Evolutionary conservation across 1,140 invertebrate species (phyloP).

Genomic region (Drosophila nikananu): DNA sequence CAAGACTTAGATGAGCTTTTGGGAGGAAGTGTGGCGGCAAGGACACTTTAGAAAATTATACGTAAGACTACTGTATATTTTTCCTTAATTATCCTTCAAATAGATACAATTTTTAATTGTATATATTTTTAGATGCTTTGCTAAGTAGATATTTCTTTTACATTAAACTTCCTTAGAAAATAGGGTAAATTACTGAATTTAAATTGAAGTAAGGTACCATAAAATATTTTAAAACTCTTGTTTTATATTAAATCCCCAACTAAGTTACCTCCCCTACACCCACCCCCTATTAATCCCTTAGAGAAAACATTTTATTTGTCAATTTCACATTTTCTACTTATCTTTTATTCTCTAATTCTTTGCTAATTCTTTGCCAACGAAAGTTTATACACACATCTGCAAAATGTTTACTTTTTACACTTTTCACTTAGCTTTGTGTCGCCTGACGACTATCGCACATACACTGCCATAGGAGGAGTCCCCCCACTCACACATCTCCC

Average conservation of each 20-base stretch:
- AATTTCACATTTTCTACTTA: slow-evolving; percentile 12
- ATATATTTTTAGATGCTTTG: background rate
- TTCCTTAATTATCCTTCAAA: background rate
- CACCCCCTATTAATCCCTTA: background rate
- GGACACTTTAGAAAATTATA: background rate
- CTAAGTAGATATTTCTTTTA: background rate
- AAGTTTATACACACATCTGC: slow-evolving; percentile 30
- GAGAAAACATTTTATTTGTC: slow-evolving; percentile 11
- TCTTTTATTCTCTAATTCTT: slow-evolving; percentile 16
- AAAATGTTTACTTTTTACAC: slow-evolving; percentile 50
- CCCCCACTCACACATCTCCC: background rate
- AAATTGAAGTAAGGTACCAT: background rate
- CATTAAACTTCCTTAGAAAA: background rate
- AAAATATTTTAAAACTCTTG: background rate
- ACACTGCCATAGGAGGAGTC: slow-evolving; percentile 13
- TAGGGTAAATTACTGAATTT: background rate
- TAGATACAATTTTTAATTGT: too few relatives aligned
- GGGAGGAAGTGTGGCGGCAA: background rate
- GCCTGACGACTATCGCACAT: slow-evolving; percentile 42
- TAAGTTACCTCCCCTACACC: background rate
- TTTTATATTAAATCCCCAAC: background rate
- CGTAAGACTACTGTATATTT: background rate
- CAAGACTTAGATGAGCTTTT: slow-evolving; percentile 25
- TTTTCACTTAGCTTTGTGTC: slow-evolving; percentile 52
- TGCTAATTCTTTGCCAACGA: slow-evolving; percentile 22